Conservation (phyloP, 1,140 invertebrate species). For the Drosophila setifemur region DNA sequence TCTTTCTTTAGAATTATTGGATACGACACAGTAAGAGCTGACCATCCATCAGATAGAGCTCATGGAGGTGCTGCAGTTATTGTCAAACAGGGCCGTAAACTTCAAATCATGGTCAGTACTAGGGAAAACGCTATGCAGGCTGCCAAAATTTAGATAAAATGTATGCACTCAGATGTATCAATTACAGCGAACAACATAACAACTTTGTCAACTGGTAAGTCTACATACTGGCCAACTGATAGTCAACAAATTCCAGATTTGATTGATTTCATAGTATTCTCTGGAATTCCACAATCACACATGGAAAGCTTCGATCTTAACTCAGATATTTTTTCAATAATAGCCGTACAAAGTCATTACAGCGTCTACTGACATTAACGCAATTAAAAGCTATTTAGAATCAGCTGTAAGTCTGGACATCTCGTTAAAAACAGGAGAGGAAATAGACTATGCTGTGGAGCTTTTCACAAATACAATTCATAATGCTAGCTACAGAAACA, state of each 20-base stretch:
- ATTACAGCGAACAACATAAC: background rate
- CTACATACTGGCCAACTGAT: conserved; percentile 82
- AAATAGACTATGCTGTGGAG: conserved; percentile 38
- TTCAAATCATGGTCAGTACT: conserved; percentile 2
- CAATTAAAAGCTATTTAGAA: conserved; percentile 24
- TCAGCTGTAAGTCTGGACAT: conserved; percentile 18
- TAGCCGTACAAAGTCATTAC: background rate
- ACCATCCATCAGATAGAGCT: conserved; percentile 19
- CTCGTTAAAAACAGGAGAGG: conserved; percentile 22
- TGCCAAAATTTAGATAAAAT: background rate
- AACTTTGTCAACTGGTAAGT: conserved; percentile 24
- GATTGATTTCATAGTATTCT: conserved; percentile 74
- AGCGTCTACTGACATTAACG: conserved; percentile 15
- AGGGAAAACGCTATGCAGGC: conserved; percentile 10
- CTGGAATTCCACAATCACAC: conserved; percentile 41
- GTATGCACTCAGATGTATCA: background rate
- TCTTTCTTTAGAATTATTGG: conserved; percentile 30
- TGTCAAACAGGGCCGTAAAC: conserved; percentile 14
- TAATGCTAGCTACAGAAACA: background rate
- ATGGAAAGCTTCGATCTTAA: conserved; percentile 22
- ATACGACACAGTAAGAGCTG: conserved; percentile 6
- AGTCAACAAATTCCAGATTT: conserved; percentile 74
- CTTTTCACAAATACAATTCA: conserved; percentile 32
- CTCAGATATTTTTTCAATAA: conserved; percentile 29
- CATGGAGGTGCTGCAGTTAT: conserved; percentile 27